Evolutionary conservation across 2,888 invertebrate species (phyloP).

Genomic region (Nomada hirtipes): DNA sequence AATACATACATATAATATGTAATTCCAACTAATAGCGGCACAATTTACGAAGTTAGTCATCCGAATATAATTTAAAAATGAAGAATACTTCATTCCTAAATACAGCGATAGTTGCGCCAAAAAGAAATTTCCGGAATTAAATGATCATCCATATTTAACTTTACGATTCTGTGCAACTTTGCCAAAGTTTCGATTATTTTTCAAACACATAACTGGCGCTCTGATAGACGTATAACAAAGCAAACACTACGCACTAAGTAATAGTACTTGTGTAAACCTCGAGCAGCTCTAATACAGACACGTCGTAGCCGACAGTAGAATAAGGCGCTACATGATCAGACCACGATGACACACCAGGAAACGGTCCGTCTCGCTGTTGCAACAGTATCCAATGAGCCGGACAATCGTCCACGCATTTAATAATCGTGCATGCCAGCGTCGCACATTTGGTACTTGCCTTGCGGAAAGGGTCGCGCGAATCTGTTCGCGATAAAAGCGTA

Average conservation of each 20-base stretch:
- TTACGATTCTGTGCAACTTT: no score
- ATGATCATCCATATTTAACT: background rate
- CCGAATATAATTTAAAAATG: no score
- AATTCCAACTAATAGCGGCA: background rate
- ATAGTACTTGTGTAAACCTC: background rate
- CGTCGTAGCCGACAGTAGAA: background rate
- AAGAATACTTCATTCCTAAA: no score
- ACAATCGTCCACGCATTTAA: conserved; percentile 49
- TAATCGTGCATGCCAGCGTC: conserved; percentile 58
- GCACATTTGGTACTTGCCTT: conserved; percentile 72
- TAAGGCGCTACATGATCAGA: background rate
- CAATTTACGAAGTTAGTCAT: no score
- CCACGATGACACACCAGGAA: background rate
- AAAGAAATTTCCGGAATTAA: background rate
- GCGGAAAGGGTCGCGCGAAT: conserved; percentile 84
- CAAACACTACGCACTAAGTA: no score
- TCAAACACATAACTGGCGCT: no score
- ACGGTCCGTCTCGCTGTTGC: background rate
- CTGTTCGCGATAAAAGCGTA: conserved; percentile 82
- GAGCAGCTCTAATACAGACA: background rate
- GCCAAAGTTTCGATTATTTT: background rate
- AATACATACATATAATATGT: background rate
- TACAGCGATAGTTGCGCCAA: background rate
- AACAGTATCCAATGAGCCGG: conserved; percentile 24
- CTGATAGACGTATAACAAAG: no score